Base-by-base conservation (phyloP, 2,113 vertebrate species). In the Podarcis cretensis region DNA sequence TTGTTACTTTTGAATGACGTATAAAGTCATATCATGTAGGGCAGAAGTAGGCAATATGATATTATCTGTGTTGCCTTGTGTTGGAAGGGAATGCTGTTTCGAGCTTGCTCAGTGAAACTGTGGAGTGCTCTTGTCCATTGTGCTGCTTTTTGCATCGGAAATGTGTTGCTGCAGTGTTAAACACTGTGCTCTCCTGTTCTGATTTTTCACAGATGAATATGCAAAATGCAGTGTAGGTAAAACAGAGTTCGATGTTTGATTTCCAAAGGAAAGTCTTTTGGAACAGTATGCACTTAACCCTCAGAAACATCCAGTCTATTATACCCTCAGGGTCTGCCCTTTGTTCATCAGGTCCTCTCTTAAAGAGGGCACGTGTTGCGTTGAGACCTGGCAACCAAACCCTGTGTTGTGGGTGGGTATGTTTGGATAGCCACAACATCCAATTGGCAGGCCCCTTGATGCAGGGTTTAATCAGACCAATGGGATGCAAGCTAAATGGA, bases 251-350 rank as follows among this genome's bases (percentile, higher is more conserved):
- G n/a, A 89, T n/a, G 0, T 0, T 23, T 9, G 27, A 86, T 92
- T 90, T 92, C 59, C 23, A 7, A 1, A 88, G n/a, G 32, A 37
- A 89, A 68, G 3, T 32, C 30, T 87, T 73, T 20, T 25, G 3
- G 3, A 21, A 1, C 0, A 14, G 2, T 8, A 69, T 65, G 4
- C 3, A 71, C 20, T n/a, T 0, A 21, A 30, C 66, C 8, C 77
- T 77, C 82, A 84, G 9, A 35, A 94, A 92, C 90, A 85, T 86
- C 81, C 83, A 73, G 35, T 48, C 86, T 88, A 76, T 20, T 63
- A 80, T 86, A 57, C 80, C 89, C 66, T 23, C 87, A 16, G 84
- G 27, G 3, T 90, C 20, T 27, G 86, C 73, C 88, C 43, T 76
- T 81, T 84, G 63, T 4, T 89, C 68, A 43, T 43, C 6, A 6